These are phyloP conservation scores for Gambelia wislizenii DNA, from an alignment of 2,797 vertebrate species.

Conservation along the genomic window DNA sequence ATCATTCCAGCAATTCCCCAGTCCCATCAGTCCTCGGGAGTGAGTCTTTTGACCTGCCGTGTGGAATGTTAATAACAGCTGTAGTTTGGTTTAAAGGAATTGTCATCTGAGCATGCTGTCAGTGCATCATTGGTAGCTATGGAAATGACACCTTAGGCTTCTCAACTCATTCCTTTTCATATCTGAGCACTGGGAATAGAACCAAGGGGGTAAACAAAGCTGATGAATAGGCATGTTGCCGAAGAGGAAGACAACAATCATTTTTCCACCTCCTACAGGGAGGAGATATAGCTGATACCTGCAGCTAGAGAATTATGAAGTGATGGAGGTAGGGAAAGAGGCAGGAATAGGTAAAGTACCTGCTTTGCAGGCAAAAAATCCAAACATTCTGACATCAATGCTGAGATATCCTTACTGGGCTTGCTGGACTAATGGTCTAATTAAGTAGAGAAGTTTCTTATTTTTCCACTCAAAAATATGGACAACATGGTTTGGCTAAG, in stretches of 20 bases:
- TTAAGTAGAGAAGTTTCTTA: too few relatives aligned
- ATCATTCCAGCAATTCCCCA: background rate
- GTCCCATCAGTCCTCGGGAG: conserved; percentile 22
- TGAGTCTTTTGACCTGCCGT: background rate
- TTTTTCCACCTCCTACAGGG: background rate
- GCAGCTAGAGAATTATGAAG: background rate
- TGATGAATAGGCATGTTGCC: background rate
- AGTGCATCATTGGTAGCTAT: conserved; percentile 49
- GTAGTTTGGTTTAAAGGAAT: conserved; percentile 41
- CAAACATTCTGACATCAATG: background rate
- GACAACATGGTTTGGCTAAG: too few relatives aligned
- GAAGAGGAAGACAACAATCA: background rate
- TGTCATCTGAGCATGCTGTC: conserved; percentile 42
- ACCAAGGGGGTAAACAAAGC: conserved; percentile 36
- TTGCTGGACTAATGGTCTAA: background rate
- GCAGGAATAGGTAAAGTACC: background rate
- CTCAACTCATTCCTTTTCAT: conserved; percentile 43
- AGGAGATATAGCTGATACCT: background rate
- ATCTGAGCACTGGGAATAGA: conserved; percentile 18
- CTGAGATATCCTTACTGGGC: background rate
- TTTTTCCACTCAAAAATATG: background rate
- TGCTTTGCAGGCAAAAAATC: background rate
- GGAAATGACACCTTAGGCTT: conserved; percentile 58
- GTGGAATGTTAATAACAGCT: conserved; percentile 46
- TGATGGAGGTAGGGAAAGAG: background rate